These are phyloP conservation scores for Drosophila bunnanda DNA, from an alignment of 2,888 invertebrate genomes.

Conservation along the genomic window DNA sequence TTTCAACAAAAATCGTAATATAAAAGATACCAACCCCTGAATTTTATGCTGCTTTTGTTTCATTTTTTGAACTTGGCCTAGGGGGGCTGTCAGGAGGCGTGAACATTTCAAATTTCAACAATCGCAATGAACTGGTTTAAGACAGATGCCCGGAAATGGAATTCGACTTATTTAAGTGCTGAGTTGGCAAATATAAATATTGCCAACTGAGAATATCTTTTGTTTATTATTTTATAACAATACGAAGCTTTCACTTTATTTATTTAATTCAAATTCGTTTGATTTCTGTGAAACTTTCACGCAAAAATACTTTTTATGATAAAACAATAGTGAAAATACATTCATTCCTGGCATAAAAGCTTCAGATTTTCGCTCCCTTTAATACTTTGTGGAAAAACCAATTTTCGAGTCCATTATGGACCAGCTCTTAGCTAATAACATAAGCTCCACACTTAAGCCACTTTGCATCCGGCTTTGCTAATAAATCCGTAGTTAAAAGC, in stretches of 20 bases:
- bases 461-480: constrained; percentile 51
- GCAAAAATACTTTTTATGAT: background rate
- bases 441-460: constrained; percentile 59
- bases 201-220: too few relatives aligned
- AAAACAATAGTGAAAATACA: background rate
- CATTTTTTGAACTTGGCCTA: constrained; percentile 8
- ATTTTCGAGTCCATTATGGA: constrained; percentile 64
- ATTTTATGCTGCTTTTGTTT: constrained; percentile 29
- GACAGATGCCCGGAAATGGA: background rate
- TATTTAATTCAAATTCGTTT: background rate
- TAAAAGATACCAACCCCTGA: constrained; percentile 29
- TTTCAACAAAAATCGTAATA: constrained; percentile 61
- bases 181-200: constrained; percentile 2
- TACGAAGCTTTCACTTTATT: background rate
- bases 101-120: constrained; percentile 34
- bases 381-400: constrained; percentile 36
- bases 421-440: constrained; percentile 55
- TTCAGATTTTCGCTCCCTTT: background rate
- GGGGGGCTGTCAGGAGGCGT: constrained; percentile 25
- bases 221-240: constrained; percentile 1
- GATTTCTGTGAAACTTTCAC: background rate
- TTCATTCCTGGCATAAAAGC: constrained; percentile 1
- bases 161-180: background rate
- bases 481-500: constrained; percentile 60
- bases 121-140: constrained; percentile 1